Percentiles rank a stretch among this genome's conserved stretches.
These are phyloP conservation scores for Achroia grisella DNA, from an alignment of 1,140 invertebrate genomes.

Conservation along the genomic window DNA sequence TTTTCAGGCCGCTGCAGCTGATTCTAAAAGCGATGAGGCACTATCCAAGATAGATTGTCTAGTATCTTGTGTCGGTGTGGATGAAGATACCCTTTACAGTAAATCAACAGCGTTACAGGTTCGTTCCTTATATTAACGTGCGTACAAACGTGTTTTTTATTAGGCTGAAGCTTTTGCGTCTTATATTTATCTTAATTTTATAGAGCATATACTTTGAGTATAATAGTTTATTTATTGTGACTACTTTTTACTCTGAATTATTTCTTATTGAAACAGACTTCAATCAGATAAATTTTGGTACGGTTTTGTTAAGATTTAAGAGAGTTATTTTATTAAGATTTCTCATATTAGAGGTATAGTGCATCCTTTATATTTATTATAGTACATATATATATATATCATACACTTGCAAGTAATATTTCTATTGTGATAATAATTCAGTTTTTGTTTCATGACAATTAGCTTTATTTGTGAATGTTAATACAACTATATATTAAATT, in stretches of 20 bases:
- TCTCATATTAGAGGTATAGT: background rate
- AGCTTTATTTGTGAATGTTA: too few relatives aligned
- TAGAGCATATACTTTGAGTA: background rate
- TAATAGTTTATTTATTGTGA: background rate
- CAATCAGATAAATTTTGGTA: too few relatives aligned
- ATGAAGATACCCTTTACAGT: slow-evolving; percentile 96
- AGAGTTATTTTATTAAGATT: background rate
- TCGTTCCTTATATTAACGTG: slow-evolving; percentile 32
- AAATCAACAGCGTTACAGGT: slow-evolving; percentile 96
- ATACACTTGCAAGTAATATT: too few relatives aligned
- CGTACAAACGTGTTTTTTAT: slow-evolving; percentile 16
- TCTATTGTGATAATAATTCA: too few relatives aligned
- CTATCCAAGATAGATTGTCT: slow-evolving; percentile 92
- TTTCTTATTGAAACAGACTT: background rate
- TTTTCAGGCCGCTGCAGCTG: slow-evolving; percentile 80
- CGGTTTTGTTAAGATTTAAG: background rate
- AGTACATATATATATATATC: too few relatives aligned
- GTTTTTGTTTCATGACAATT: background rate
- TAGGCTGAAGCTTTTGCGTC: background rate
- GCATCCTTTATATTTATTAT: background rate
- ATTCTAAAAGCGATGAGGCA: slow-evolving; percentile 82
- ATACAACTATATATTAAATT: too few relatives aligned
- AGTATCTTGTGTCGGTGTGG: slow-evolving; percentile 90
- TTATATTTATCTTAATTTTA: background rate
- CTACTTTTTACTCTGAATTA: background rate